Evolutionary conservation across 2,113 vertebrate species (phyloP), one percentile per base, ranked within the genome.

Genomic region (Strix uralensis): DNA sequence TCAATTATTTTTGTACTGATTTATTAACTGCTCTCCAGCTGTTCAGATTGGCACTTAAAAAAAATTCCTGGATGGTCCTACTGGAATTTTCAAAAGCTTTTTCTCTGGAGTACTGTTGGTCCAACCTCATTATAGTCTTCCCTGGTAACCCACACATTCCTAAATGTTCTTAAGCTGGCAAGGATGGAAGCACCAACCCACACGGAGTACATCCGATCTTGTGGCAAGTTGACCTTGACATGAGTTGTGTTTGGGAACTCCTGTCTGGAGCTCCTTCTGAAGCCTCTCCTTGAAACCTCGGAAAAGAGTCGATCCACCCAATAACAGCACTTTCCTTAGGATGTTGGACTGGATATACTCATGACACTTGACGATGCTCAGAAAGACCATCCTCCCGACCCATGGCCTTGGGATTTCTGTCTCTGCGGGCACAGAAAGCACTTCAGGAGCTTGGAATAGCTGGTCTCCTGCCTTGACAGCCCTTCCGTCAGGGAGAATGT

Each of bases 21-120:
- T 97, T 97, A 97, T 93, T 95, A 92, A 88, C 86, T 87, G 91
- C 81, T 86, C 54, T 90, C 89, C 96, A 92, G 93, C 93, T 86
- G 86, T 82, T 95, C 94, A 83, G 73, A 65, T 32, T 83, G 86
- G 88, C 66, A 74, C 36, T 77, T 47, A 10, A 73, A 86, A 80
- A 86, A 71, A 34, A 36, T 21, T 65, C 42, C 73, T 90, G 62
- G 89, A 91, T 81, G 79, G 88, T 75, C 59, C 78, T 83, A 69
- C 63, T 65, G 66, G 63, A 57, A 51, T 42, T 77, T 73, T 91
- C 66, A 80, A 46, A 94, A 72, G 72, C 47, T 84, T 91, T 94
- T 96, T 82, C 81, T 94, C 81, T 74, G 81, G 22, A 92, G 44
- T 17, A 73, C 92, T 10, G 16, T n/a, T 42, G 91, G 65, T 23